Evolutionary conservation across 2,797 vertebrate genomes (phyloP), one percentile per base, ranked within the genome.

Genomic region (Rhinogobio ventralis): DNA sequence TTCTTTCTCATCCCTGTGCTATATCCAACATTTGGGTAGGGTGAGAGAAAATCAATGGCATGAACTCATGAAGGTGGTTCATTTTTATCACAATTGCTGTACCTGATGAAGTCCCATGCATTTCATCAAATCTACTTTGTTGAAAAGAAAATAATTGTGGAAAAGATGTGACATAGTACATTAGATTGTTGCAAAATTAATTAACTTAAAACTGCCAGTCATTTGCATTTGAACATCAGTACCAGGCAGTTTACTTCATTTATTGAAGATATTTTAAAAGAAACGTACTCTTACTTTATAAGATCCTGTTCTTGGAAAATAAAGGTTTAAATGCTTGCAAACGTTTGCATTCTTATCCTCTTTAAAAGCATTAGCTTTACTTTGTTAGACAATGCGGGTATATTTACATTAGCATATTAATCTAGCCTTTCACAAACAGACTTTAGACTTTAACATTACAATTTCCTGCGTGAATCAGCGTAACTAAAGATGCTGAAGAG

Each of bases 381-480:
- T 76, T 79, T 20, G 46, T 42, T 30, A 66, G 45, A 85, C 51
- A 72, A 71, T 85, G 17, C 25, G 28, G 33, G 17, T 66, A 42
- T 79, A 66, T 72, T 85, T 79, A 39, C 33, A 85, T 51, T 42
- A 51, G 42, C 30, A 68, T 66, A 84, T 55, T 66, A 72, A 79
- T 39, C 57, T 66, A 67, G 33, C 30, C 57, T 39, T 85, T 73
- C 33, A 4, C n/a, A 62, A 39, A 71, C 75, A 51, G 13, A 78
- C n/a, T n/a, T n/a, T 20, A 25, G 53, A 60, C 14, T 5, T 15
- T 71, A 60, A 51, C 49, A 57, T 20, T 78, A 30, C 7, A 62
- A 62, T 46, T 68, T 55, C 28, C 46, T 74, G 39, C 25, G 42
- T 46, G 78, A 68, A 67, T 81, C 62, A 49, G 62, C 20, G 2